Percentiles rank a stretch among this genome's conserved stretches.
phyloP scores from a whole-genome alignment of 2,113 vertebrate genomes.

The Chloroceryle aenea region DNA sequence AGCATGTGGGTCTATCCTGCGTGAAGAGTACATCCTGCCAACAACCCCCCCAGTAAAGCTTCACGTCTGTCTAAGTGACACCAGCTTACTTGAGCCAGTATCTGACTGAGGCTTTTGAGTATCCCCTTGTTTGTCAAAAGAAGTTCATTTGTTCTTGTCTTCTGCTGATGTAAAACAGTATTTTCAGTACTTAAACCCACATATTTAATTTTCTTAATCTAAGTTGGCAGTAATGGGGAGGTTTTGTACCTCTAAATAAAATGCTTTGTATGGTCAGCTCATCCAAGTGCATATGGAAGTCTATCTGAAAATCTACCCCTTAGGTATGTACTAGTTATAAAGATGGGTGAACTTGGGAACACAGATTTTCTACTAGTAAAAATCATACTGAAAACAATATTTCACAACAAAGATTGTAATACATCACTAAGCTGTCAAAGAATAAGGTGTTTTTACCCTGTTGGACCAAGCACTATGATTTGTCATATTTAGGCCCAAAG shows the following conservation, averaged over 20 bases:
- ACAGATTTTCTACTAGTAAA: neutral
- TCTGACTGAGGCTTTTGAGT: neutral
- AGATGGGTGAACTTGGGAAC: neutral
- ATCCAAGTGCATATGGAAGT: accelerated
- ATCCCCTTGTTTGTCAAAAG: neutral
- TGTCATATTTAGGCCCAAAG: neutral
- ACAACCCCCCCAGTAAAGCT: neutral
- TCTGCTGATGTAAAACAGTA: neutral
- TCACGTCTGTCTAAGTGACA: accelerated
- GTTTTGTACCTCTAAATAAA: neutral
- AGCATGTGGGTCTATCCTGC: neutral
- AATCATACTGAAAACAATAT: neutral
- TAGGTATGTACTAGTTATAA: neutral
- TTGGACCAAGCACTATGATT: accelerated
- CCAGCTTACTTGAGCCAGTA: neutral
- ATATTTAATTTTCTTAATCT: neutral
- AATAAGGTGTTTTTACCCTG: neutral
- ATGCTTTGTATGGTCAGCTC: neutral
- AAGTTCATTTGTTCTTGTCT: neutral
- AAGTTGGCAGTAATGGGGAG: neutral
- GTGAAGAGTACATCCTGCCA: neutral
- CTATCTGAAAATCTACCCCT: neutral
- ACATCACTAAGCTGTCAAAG: neutral
- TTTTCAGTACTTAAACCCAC: neutral
- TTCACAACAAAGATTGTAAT: neutral